Evolutionary conservation across 2,888 invertebrate species (phyloP).

Genomic region (Suillia variegata): DNA sequence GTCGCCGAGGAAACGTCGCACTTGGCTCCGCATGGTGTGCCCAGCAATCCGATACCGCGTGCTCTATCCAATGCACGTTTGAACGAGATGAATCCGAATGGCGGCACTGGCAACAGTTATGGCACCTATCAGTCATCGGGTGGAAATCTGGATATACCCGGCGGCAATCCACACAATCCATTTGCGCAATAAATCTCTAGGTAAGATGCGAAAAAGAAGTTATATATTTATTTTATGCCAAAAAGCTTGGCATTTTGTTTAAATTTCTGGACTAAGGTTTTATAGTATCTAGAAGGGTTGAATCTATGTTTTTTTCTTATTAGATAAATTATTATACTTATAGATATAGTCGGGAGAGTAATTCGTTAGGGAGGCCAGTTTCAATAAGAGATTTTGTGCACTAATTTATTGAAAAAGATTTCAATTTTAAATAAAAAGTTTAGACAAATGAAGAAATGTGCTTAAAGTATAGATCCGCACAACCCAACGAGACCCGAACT

Average conservation of each 20-base stretch:
- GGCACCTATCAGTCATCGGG: conserved; percentile 77
- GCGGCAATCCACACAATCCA: conserved; percentile 63
- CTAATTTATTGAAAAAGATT: no score
- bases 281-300: not conserved
- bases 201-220: not conserved
- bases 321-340: no score
- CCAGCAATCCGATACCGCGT: conserved; percentile 87
- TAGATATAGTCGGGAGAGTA: no score
- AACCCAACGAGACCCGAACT: no score
- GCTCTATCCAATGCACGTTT: conserved; percentile 82
- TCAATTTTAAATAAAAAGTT: no score
- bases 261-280: not conserved
- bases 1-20: conserved; percentile 75
- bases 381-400: no score
- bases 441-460: no score
- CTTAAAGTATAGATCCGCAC: no score
- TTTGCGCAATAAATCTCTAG: conserved; percentile 55
- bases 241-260: not conserved
- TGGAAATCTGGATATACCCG: conserved; percentile 72
- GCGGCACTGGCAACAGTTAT: conserved; percentile 57
- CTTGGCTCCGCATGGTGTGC: conserved; percentile 93
- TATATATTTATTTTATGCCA: not conserved
- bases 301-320: no score
- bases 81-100: conserved; percentile 77
- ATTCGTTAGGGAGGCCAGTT: no score